A percentile compares a stretch with the other conserved stretches of the same genome.
Evolutionary conservation across 1,140 invertebrate genomes (phyloP).

Genomic region (Papilio glaucus): DNA sequence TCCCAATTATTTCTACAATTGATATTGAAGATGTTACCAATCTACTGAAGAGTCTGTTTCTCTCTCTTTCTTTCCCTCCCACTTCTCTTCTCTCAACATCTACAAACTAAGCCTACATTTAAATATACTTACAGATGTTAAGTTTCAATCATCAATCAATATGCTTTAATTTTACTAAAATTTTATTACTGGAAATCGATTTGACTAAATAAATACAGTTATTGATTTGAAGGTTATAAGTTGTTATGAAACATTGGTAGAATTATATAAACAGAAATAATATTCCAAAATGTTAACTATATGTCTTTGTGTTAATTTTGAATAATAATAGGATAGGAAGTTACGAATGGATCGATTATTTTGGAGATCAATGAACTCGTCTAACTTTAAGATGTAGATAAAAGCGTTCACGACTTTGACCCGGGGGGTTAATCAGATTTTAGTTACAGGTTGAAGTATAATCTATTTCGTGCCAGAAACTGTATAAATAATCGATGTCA

Average conservation of each 20-base stretch:
- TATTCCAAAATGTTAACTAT: conserved; percentile 2
- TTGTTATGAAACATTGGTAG: neutral
- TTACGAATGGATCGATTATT: neutral
- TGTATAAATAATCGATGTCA: no score
- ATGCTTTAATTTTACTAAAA: neutral
- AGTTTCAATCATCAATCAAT: no score
- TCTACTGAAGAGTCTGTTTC: no score
- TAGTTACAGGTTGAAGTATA: neutral
- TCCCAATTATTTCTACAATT: no score
- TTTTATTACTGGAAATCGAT: neutral
- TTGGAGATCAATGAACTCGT: conserved; percentile 5
- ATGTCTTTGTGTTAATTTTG: neutral
- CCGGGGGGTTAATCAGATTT: neutral
- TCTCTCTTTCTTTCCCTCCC: no score
- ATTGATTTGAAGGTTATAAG: conserved; percentile 1
- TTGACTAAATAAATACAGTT: neutral
- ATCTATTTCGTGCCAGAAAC: neutral
- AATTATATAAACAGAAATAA: neutral
- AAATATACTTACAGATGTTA: no score
- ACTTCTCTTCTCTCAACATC: no score
- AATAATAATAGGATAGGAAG: neutral
- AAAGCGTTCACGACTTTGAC: neutral
- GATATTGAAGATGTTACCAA: no score
- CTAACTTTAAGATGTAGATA: neutral
- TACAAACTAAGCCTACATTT: no score